phyloP scores from a whole-genome alignment of 2,113 vertebrate genomes.

The Prinia subflava region DNA sequence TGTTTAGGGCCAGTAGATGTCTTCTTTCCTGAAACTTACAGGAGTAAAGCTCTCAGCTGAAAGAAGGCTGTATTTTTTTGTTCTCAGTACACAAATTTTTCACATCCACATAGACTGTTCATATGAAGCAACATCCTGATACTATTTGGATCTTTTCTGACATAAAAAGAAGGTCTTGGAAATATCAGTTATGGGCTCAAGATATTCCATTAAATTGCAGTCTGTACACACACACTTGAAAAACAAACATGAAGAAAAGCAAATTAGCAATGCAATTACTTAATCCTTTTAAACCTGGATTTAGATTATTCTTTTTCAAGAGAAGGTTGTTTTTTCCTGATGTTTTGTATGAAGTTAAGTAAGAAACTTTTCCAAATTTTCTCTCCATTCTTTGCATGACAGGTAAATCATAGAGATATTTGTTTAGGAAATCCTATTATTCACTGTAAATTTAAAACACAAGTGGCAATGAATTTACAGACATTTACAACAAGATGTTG shows the following conservation, averaged over 20 bases:
- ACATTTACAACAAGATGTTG: neutral
- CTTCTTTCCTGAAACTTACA: neutral
- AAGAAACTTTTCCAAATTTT: neutral
- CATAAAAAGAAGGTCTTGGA: neutral
- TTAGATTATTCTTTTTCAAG: neutral
- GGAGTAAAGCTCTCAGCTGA: neutral
- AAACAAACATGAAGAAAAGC: neutral
- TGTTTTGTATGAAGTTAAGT: neutral
- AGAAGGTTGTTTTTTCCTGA: neutral
- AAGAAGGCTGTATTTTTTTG: neutral
- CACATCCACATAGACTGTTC: neutral
- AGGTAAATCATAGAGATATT: neutral
- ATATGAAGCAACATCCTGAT: neutral
- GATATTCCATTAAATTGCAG: neutral
- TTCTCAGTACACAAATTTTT: neutral
- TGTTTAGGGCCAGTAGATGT: neutral
- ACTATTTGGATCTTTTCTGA: neutral
- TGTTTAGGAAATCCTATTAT: neutral
- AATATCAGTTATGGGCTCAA: neutral
- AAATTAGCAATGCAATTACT: neutral
- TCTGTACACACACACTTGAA: neutral
- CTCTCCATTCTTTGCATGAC: neutral
- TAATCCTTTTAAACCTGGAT: neutral
- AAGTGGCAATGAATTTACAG: neutral
- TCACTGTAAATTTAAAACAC: neutral